A percentile compares a stretch with the other conserved stretches of the same genome.
phyloP scores from a whole-genome alignment of 2,797 vertebrate genomes.

The Trematomus bernacchii region DNA sequence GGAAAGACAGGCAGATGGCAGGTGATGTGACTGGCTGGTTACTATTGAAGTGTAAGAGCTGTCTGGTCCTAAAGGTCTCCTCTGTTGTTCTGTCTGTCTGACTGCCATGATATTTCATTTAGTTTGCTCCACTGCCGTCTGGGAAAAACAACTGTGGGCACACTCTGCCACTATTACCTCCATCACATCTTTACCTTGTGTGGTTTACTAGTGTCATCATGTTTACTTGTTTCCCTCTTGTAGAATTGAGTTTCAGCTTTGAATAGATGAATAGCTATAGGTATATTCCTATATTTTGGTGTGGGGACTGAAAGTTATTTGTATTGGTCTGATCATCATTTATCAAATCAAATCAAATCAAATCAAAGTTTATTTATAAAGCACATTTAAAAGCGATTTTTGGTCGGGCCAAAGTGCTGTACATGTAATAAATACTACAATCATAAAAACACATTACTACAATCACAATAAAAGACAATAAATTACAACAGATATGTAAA shows the following conservation, averaged over 20 bases:
- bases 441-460: no score
- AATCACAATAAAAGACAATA: no score
- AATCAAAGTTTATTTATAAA: no score
- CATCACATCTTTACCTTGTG: constrained; percentile 2
- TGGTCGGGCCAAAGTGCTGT: no score
- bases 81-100: constrained; percentile 34
- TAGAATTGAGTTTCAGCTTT: constrained; percentile 23
- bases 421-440: no score
- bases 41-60: constrained; percentile 2
- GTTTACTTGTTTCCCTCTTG: background rate
- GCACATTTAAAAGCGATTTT: no score
- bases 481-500: no score
- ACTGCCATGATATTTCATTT: constrained; percentile 61
- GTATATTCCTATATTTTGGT: constrained; percentile 16
- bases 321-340: constrained; percentile 1
- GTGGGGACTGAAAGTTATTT: constrained; percentile 6
- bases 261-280: constrained; percentile 20
- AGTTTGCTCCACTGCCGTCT: constrained; percentile 41
- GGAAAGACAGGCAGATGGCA: constrained; percentile 22
- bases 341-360: no score
- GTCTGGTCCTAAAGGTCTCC: constrained; percentile 9
- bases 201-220: background rate
- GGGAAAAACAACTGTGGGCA: constrained; percentile 36
- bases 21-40: constrained; percentile 2
- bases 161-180: background rate